phyloP scores from a whole-genome alignment of 2,113 vertebrate species.

The Amphiprion percula region DNA sequence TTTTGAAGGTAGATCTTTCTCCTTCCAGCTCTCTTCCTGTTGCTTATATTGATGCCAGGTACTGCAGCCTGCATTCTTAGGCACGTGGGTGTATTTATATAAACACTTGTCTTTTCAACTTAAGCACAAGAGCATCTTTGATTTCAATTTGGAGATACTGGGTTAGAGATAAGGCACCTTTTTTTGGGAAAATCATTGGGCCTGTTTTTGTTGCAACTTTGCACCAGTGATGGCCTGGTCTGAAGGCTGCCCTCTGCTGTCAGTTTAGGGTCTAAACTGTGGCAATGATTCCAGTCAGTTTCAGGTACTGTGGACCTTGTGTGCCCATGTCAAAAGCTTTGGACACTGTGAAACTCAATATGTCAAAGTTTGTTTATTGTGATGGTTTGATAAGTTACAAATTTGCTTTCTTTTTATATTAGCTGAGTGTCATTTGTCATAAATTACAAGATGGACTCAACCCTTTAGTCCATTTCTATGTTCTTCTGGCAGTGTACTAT shows the following conservation, averaged over 20 bases:
- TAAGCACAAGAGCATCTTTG: slow-evolving; percentile 19
- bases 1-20: not conserved
- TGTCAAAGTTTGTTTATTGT: not conserved
- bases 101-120: slow-evolving; percentile 25
- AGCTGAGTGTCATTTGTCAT: slow-evolving; percentile 5
- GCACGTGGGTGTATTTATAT: slow-evolving; percentile 16
- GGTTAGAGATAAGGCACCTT: not conserved
- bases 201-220: slow-evolving; percentile 8
- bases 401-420: not conserved
- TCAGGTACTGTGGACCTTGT: slow-evolving; percentile 11
- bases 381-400: not conserved
- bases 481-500: not conserved
- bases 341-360: not conserved
- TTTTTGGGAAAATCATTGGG: slow-evolving; percentile 12
- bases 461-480: not conserved
- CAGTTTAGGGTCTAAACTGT: slow-evolving; percentile 35
- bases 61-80: slow-evolving; percentile 12
- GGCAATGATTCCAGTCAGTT: slow-evolving; percentile 1
- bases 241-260: slow-evolving; percentile 79
- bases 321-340: not conserved
- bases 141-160: slow-evolving; percentile 5
- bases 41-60: slow-evolving; percentile 1
- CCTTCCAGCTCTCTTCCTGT: not conserved
- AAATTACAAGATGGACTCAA: not conserved
- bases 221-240: slow-evolving; percentile 30